A percentile compares a stretch with the other conserved stretches of the same genome.
Conservation (phyloP, 2,888 invertebrate species). For the Heteromyza rotundicornis region DNA sequence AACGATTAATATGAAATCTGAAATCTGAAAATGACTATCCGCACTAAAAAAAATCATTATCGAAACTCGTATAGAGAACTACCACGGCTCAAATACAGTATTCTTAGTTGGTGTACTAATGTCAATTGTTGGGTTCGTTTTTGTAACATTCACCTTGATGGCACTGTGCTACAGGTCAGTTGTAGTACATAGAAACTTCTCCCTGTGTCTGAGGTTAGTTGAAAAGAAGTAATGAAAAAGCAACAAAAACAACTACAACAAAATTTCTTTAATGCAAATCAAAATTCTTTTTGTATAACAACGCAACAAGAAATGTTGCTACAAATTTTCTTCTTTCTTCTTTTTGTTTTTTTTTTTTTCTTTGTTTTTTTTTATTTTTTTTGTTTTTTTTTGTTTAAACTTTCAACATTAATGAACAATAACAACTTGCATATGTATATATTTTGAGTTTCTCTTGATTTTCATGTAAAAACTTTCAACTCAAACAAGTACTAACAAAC, state of each 20-base stretch:
- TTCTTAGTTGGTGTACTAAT: constrained; percentile 97
- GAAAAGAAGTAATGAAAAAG: constrained; percentile 75
- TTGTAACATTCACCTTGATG: constrained; percentile 98
- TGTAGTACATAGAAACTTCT: constrained; percentile 98
- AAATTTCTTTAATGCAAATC: constrained; percentile 10
- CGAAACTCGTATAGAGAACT: constrained; percentile 77
- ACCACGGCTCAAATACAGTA: constrained; percentile 97
- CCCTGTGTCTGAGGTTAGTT: constrained; percentile 98
- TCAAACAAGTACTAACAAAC: too few species aligned
- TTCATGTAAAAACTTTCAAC: not conserved
- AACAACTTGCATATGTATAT: not conserved
- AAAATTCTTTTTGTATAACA: constrained; percentile 1
- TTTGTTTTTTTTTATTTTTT: not conserved
- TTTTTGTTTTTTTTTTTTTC: constrained; percentile 4
- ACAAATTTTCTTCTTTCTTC: constrained; percentile 14
- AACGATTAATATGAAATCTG: not conserved
- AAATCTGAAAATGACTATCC: not conserved
- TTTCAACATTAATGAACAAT: not conserved
- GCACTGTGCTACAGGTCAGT: constrained; percentile 99
- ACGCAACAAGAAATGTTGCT: not conserved
- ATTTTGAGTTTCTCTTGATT: not conserved
- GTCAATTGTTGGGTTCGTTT: constrained; percentile 99
- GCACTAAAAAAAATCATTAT: not conserved
- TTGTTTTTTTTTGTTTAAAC: not conserved
- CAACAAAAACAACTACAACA: constrained; percentile 28